phyloP scores from a whole-genome alignment of 2,888 invertebrate species.

The Diabrotica balteata region DNA sequence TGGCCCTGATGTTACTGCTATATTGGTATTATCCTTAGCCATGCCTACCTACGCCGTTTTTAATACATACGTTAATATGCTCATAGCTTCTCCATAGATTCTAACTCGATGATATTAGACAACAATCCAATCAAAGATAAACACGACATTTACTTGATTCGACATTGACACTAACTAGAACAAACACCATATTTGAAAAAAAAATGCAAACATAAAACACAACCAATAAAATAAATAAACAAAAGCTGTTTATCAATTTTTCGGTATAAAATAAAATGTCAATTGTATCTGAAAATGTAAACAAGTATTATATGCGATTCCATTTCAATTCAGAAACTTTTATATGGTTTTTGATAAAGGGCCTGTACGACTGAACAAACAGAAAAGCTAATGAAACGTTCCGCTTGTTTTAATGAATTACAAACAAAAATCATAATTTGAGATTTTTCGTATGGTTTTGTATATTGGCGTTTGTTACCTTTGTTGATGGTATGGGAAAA shows the following conservation, averaged over 20 bases:
- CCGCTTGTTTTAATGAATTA: constrained; percentile 23
- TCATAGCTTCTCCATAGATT: too few species aligned
- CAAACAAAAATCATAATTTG: constrained; percentile 26
- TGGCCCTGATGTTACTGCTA: too few species aligned
- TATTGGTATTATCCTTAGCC: too few species aligned
- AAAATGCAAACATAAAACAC: neutral
- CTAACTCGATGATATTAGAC: too few species aligned
- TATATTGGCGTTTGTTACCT: constrained; percentile 1
- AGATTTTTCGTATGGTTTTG: constrained; percentile 9
- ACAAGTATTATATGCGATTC: constrained; percentile 8
- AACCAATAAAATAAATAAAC: constrained; percentile 7
- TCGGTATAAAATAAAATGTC: constrained; percentile 14
- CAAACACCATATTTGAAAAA: neutral
- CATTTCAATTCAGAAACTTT: constrained; percentile 22
- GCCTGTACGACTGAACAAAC: constrained; percentile 27
- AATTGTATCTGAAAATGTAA: constrained; percentile 19
- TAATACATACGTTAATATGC: too few species aligned
- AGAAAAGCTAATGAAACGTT: constrained; percentile 32
- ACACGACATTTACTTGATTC: neutral
- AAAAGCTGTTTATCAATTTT: constrained; percentile 15
- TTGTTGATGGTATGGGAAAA: neutral
- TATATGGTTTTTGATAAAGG: constrained; percentile 26
- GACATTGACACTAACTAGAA: constrained; percentile 2
- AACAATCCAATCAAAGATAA: neutral
- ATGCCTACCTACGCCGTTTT: too few species aligned